Percentiles rank a stretch among this genome's conserved stretches.
Conservation (phyloP, 2,888 invertebrate species). For the Nebria brevicollis region DNA sequence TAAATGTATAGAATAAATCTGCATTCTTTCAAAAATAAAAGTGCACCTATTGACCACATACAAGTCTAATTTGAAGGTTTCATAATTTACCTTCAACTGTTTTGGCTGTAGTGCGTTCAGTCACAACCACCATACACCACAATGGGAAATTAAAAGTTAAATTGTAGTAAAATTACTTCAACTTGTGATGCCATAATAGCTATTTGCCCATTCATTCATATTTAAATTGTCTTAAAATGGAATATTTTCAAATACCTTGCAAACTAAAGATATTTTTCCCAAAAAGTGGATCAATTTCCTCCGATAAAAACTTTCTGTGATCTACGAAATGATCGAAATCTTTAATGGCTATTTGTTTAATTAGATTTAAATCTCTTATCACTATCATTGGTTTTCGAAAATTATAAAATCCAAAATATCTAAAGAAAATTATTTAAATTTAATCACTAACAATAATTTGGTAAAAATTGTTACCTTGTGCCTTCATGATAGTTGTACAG, state of each 20-base stretch:
- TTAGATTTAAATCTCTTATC: constrained; percentile 55
- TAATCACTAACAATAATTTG: not conserved
- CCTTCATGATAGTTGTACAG: constrained; percentile 51
- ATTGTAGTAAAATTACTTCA: too few relatives aligned
- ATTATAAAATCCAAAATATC: constrained; percentile 53
- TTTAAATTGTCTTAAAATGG: too few relatives aligned
- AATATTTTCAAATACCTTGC: constrained; percentile 45
- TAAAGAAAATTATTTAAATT: constrained; percentile 42
- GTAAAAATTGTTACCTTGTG: constrained; percentile 48
- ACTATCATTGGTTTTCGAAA: constrained; percentile 51
- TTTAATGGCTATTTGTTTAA: constrained; percentile 59
- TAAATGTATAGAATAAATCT: too few relatives aligned
- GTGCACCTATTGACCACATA: too few relatives aligned
- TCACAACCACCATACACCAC: too few relatives aligned
- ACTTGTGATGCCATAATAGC: too few relatives aligned
- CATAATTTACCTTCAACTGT: too few relatives aligned
- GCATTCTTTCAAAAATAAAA: too few relatives aligned
- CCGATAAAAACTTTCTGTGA: constrained; percentile 53
- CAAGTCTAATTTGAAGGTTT: too few relatives aligned
- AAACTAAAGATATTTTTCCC: constrained; percentile 50
- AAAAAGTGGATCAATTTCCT: constrained; percentile 52
- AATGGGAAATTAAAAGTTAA: too few relatives aligned
- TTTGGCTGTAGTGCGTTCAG: too few relatives aligned
- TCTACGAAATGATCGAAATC: constrained; percentile 61
- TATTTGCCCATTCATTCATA: too few relatives aligned